Percentiles rank a stretch among this genome's conserved stretches.
These are phyloP conservation scores for Bos taurus DNA, from an alignment of 2,113 vertebrate species.

Conservation along the genomic window DNA sequence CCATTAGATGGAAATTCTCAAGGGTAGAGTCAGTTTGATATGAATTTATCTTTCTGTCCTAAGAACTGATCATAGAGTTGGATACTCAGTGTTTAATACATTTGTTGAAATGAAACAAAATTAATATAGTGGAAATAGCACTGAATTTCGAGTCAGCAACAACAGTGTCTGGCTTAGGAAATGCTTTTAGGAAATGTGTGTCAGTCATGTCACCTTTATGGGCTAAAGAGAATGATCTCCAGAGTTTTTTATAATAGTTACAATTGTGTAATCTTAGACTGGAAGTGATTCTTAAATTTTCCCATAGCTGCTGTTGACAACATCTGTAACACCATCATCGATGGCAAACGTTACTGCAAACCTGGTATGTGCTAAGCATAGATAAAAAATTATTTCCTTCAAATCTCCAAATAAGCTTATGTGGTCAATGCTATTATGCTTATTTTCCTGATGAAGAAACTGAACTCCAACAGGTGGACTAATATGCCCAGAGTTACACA, in stretches of 20 bases:
- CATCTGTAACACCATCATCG: not conserved
- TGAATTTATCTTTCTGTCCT: not conserved
- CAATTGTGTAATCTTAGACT: not conserved
- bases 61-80: not conserved
- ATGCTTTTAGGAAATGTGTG: not conserved
- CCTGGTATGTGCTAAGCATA: not conserved
- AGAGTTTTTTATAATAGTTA: not conserved
- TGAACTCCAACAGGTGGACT: not conserved
- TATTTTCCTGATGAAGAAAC: not conserved
- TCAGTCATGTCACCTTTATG: not conserved
- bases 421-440: not conserved
- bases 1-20: not conserved
- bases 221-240: not conserved
- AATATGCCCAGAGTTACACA: not conserved
- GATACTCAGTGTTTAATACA: not conserved
- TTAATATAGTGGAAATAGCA: not conserved
- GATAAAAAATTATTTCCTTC: not conserved
- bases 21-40: not conserved
- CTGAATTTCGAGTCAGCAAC: not conserved
- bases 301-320: not conserved
- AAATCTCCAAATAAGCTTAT: not conserved
- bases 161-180: not conserved
- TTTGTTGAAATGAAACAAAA: constrained; percentile 11
- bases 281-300: not conserved
- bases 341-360: not conserved